These are phyloP conservation scores for Falco peregrinus DNA, from an alignment of 2,797 vertebrate species.

Conservation along the genomic window DNA sequence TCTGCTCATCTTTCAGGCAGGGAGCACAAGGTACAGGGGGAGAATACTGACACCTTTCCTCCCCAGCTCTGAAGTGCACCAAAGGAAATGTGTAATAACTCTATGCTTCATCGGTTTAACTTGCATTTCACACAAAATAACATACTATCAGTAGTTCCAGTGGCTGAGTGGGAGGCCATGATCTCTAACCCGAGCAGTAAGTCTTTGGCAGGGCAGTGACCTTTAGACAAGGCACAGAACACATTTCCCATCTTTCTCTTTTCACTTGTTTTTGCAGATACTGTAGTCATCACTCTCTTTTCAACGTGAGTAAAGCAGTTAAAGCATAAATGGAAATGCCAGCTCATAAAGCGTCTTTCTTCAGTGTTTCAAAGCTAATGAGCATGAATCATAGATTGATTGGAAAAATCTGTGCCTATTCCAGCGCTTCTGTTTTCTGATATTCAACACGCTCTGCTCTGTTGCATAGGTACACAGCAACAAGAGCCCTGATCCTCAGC, in stretches of 20 bases:
- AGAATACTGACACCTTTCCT: not conserved
- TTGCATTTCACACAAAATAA: not conserved
- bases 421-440: not conserved
- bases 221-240: constrained; percentile 20
- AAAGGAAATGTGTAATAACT: not conserved
- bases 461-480: not conserved
- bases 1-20: not conserved
- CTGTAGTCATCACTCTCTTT: not conserved
- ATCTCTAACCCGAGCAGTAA: not conserved
- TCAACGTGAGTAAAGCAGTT: not conserved
- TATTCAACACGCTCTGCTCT: not conserved
- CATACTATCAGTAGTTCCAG: not conserved
- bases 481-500: not conserved
- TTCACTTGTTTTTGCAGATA: not conserved
- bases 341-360: constrained; percentile 63
- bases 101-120: not conserved
- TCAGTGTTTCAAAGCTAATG: constrained; percentile 24
- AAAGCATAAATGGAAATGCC: constrained; percentile 54
- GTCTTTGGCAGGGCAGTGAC: constrained; percentile 8
- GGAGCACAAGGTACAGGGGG: not conserved
- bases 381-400: constrained; percentile 43
- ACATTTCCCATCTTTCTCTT: not conserved
- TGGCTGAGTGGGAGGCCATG: not conserved
- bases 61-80: not conserved
- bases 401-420: constrained; percentile 9